These are phyloP conservation scores for Pseudorhiza aurosa DNA, from an alignment of 30 jellyfish, hydroid and myxozoan species.

Conservation along the genomic window DNA sequence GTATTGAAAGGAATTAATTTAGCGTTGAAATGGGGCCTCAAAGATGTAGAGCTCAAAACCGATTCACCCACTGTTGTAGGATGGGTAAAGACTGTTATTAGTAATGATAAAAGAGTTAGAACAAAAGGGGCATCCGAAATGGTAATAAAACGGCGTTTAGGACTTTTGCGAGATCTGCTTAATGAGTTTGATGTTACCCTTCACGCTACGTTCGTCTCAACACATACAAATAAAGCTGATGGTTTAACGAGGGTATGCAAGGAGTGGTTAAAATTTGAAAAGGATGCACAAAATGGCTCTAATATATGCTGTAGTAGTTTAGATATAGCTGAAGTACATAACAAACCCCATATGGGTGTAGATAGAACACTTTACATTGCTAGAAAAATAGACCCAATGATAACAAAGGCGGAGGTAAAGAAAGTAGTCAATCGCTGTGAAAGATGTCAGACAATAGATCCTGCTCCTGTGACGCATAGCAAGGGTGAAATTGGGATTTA, in stretches of 20 bases:
- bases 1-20: constrained; percentile 27
- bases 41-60: constrained; percentile 11
- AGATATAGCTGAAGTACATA: constrained; percentile 3
- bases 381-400: neutral
- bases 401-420: constrained; percentile 32
- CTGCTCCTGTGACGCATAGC: constrained; percentile 21
- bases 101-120: neutral
- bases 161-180: neutral
- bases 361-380: constrained; percentile 16
- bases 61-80: constrained; percentile 29
- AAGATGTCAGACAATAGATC: constrained; percentile 18
- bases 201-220: neutral
- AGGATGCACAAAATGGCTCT: neutral
- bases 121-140: constrained; percentile 18
- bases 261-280: constrained; percentile 8
- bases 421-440: constrained; percentile 14
- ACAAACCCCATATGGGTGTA: constrained; percentile 29
- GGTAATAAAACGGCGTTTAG: constrained; percentile 8
- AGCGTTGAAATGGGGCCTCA: constrained; percentile 25
- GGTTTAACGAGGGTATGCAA: constrained; percentile 27
- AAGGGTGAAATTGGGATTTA: neutral
- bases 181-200: neutral
- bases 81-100: constrained; percentile 8
- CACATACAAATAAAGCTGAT: constrained; percentile 35
- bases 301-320: constrained; percentile 7